Evolutionary conservation across 2,113 vertebrate genomes (phyloP).

Genomic region (Dinomys branickii): DNA sequence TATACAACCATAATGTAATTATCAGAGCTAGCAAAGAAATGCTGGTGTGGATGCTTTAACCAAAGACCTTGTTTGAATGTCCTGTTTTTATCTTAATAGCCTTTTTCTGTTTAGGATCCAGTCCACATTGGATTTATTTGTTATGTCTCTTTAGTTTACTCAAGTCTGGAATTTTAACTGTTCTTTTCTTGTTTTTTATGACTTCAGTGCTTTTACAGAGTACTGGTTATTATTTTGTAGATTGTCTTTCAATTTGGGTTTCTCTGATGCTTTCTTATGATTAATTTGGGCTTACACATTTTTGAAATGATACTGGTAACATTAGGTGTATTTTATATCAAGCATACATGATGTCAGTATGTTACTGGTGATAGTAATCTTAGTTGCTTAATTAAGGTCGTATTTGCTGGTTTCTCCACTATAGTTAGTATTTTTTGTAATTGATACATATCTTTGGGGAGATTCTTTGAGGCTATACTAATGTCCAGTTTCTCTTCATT

Average conservation of each 20-base stretch:
- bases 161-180: background rate
- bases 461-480: background rate
- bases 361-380: background rate
- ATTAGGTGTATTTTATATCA: background rate
- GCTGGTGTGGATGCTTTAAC: background rate
- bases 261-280: slow-evolving; percentile 28
- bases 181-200: background rate
- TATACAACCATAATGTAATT: background rate
- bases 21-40: slow-evolving; percentile 7
- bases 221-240: background rate
- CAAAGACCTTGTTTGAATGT: slow-evolving; percentile 23
- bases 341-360: background rate
- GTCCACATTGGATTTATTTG: background rate
- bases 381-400: background rate
- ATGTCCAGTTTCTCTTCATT: slow-evolving; percentile 3
- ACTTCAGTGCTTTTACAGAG: background rate
- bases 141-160: background rate
- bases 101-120: background rate
- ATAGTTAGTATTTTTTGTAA: slow-evolving; percentile 21
- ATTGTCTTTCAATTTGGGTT: background rate
- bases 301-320: background rate
- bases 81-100: background rate
- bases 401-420: background rate
- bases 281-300: background rate
- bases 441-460: background rate